These are phyloP conservation scores for Laticauda colubrina DNA, from an alignment of 2,113 vertebrate species.

Conservation along the genomic window DNA sequence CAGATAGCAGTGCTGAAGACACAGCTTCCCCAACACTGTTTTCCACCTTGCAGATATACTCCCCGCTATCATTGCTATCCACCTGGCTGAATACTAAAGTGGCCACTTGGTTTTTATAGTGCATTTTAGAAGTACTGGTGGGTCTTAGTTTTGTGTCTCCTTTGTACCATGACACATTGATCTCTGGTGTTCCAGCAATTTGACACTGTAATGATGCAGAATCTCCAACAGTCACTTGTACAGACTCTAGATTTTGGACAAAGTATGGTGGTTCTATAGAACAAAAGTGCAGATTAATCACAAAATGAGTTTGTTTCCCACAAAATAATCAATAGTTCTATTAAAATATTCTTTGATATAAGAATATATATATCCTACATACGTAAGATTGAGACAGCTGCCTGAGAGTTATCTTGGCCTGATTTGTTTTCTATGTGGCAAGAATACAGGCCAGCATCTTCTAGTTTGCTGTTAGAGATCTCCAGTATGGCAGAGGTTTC, in stretches of 20 bases:
- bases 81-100: conserved; percentile 86
- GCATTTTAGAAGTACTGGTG: conserved; percentile 85
- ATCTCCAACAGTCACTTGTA: conserved; percentile 88
- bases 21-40: conserved; percentile 85
- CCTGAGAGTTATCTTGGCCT: conserved; percentile 83
- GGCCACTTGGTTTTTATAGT: conserved; percentile 86
- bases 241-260: conserved; percentile 80
- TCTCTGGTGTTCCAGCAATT: conserved; percentile 90
- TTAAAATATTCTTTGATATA: not conserved
- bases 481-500: conserved; percentile 95
- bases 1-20: conserved; percentile 82
- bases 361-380: conserved; percentile 39
- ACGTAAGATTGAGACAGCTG: conserved; percentile 88
- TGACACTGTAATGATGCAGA: conserved; percentile 86
- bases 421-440: conserved; percentile 92
- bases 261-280: conserved; percentile 91
- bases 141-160: conserved; percentile 94
- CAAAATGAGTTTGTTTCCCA: conserved; percentile 23
- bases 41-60: conserved; percentile 95
- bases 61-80: conserved; percentile 82
- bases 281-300: conserved; percentile 58
- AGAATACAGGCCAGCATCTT: conserved; percentile 84
- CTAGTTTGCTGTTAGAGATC: conserved; percentile 83
- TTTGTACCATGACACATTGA: conserved; percentile 97
- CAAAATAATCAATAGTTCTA: not conserved